A percentile compares a stretch with the other conserved stretches of the same genome.
Evolutionary conservation across 2,888 invertebrate genomes (phyloP).

Genomic region (Campopleginae sp.): DNA sequence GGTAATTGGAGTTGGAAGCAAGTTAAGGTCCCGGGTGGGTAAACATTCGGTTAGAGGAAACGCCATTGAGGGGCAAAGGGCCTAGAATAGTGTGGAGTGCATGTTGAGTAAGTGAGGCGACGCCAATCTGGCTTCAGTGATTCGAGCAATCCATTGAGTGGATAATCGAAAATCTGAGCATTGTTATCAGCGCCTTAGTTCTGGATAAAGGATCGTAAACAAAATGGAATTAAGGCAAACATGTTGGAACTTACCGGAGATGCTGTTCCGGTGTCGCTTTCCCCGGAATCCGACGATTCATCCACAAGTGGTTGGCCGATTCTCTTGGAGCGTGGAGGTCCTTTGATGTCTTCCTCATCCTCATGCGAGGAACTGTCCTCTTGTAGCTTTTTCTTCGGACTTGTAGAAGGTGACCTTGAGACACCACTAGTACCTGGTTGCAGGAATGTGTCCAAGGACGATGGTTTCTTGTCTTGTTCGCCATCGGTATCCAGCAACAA

Average conservation of each 20-base stretch:
- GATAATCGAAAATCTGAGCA: conserved; percentile 9
- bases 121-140: background rate
- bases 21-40: background rate
- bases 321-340: background rate
- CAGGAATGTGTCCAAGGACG: conserved; percentile 25
- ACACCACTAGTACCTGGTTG: conserved; percentile 53
- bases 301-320: background rate
- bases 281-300: conserved; percentile 31
- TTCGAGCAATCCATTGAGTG: background rate
- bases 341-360: conserved; percentile 16
- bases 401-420: conserved; percentile 38
- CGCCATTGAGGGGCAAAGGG: conserved; percentile 6
- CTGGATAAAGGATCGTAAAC: background rate
- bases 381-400: conserved; percentile 45
- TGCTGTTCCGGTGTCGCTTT: conserved; percentile 44
- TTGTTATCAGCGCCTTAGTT: background rate
- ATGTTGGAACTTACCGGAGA: conserved; percentile 72
- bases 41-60: background rate
- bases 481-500: conserved; percentile 71
- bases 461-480: conserved; percentile 6
- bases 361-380: conserved; percentile 36
- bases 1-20: background rate
- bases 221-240: background rate
- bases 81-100: conserved; percentile 12
- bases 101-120: background rate